Conservation (phyloP, 2,888 invertebrate genomes). For the Ditylenchus weischeri region DNA sequence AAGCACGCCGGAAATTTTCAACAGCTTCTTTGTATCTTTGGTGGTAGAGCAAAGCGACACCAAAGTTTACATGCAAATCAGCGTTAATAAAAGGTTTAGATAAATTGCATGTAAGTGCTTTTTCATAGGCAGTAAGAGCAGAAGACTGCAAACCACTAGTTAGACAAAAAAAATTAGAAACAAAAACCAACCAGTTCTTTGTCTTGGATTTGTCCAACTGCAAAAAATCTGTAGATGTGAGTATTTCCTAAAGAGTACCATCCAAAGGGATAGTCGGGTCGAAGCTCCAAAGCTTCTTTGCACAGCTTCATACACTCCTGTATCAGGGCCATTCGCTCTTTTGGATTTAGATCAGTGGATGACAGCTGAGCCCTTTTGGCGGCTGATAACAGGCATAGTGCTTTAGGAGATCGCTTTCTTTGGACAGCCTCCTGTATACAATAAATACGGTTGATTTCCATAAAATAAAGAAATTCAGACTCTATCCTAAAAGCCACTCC, state of each 20-base stretch:
- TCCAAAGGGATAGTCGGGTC: conserved; percentile 20
- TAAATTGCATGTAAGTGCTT: conserved; percentile 12
- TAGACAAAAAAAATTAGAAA: too few relatives aligned
- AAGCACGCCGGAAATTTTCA: conserved; percentile 19
- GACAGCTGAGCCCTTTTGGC: conserved; percentile 18
- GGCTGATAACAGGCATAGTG: conserved; percentile 19
- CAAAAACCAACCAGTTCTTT: conserved; percentile 16
- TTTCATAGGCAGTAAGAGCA: conserved; percentile 23
- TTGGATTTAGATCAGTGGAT: background rate
- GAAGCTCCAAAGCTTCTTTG: conserved; percentile 15
- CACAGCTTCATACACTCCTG: conserved; percentile 13
- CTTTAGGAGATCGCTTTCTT: conserved; percentile 9
- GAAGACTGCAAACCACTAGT: conserved; percentile 8
- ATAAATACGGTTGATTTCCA: background rate
- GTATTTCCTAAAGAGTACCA: conserved; percentile 29
- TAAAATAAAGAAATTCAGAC: background rate
- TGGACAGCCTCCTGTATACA: conserved; percentile 21
- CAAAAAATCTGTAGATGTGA: conserved; percentile 20
- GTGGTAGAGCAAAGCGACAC: conserved; percentile 16
- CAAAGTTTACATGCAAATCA: conserved; percentile 27
- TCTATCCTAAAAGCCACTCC: too few relatives aligned
- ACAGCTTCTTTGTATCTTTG: conserved; percentile 25
- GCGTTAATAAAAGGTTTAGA: conserved; percentile 21
- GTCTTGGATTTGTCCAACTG: conserved; percentile 10
- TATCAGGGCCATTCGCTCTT: conserved; percentile 13